phyloP scores from a whole-genome alignment of 2,888 invertebrate genomes.

The Dryobotodes eremita region DNA sequence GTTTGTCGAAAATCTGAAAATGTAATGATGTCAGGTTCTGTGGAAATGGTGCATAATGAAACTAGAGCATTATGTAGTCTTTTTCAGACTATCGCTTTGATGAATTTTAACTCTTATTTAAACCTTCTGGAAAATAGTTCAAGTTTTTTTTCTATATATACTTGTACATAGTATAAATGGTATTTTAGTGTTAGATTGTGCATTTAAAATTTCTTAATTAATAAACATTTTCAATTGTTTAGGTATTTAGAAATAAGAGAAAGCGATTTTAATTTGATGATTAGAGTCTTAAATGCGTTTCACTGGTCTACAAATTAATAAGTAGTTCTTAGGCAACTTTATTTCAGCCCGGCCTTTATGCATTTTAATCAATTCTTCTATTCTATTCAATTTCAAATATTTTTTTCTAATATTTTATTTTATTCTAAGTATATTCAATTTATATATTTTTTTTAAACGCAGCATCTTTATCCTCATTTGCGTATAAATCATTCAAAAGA shows the following conservation, averaged over 20 bases:
- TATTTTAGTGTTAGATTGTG: no score
- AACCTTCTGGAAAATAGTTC: not conserved
- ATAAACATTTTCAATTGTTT: not conserved
- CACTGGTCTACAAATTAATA: not conserved
- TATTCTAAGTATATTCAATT: not conserved
- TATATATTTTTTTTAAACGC: not conserved
- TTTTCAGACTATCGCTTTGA: not conserved
- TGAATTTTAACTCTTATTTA: not conserved
- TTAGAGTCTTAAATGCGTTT: not conserved
- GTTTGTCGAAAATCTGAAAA: not conserved
- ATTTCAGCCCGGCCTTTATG: not conserved
- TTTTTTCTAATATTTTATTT: no score
- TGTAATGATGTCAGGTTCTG: not conserved
- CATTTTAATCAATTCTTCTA: no score
- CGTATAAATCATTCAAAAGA: constrained; percentile 21
- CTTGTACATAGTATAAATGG: no score
- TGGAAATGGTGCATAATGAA: not conserved
- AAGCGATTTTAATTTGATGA: not conserved
- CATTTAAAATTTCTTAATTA: no score
- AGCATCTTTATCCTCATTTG: not conserved
- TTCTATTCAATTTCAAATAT: not conserved
- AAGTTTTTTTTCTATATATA: no score
- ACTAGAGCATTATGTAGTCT: not conserved
- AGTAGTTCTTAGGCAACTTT: not conserved
- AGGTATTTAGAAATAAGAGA: not conserved